Base-by-base conservation (phyloP, 2,888 invertebrate genomes). In the Andrena dorsata region DNA sequence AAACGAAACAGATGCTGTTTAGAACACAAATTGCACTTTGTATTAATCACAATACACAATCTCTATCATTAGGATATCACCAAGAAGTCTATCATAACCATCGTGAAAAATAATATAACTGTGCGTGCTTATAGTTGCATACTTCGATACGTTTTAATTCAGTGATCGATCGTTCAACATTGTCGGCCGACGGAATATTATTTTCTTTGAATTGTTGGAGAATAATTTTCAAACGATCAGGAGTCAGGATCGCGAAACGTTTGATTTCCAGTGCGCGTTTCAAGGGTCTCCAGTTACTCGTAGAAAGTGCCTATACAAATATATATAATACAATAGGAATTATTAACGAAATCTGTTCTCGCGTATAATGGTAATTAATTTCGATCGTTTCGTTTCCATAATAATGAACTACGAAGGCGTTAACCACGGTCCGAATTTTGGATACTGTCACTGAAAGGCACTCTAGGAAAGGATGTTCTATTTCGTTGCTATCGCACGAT, bases 241-340 rank as follows among this genome's bases (percentile, higher is more conserved):
- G 41, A 73, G 72, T 74, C 68, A 32, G 73, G 63, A 83, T 77
- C 71, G 26, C 71, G 41, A 61, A 53, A 51, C 13, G 53, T 84
- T 86, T 68, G 0, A 63, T 73, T 86, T 82, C 26, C 2, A 76
- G 64, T 53, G 53, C 28, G 63, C 41, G 79, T 81, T 83, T 89
- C 53, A 78, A 77, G 76, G 86, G 87, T 89, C 79, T 89, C 81
- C 77, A 79, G 88, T 90, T 92, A 91, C 87, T 92, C 89, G 91
- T 93, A 92, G 93, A 92, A 93, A 93, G 93, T 93, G 93, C 93
- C 93, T 93, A 92, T 89, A 92, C 88, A 69, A 72, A 66, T 78
- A 72, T 79, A 78, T 72, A 72, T 72, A 80, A 79, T 90, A 90
- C 86, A 86, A 80, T 89, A 88, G 85, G 78, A 81, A 73, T 84